Evolutionary conservation across 2,113 vertebrate species (phyloP), one percentile per base, ranked within the genome.

Genomic region (Seriola dumerili): DNA sequence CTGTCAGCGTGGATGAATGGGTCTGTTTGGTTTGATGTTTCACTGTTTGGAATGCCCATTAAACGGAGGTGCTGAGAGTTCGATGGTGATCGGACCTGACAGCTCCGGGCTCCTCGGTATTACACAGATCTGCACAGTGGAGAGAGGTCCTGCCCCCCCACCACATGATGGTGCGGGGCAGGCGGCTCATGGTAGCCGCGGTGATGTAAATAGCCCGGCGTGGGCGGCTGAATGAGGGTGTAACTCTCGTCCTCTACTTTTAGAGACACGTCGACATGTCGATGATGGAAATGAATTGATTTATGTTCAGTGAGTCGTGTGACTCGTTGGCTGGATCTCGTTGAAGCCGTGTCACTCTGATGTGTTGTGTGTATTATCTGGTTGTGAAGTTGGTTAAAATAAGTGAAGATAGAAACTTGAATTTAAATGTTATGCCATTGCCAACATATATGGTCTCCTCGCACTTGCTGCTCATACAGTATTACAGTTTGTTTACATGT

Each of bases 41-140:
- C 38, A 19, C 65, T 77, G 76, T 75, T 46, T n/a, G 66, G 72
- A 67, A n/a, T 11, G 52, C 19, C 80, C 16, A 44, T 81, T 87
- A 76, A 74, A n/a, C 13, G 12, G 68, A 70, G 74, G 68, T 46
- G 64, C 55, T 58, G 58, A 76, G 74, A 50, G n/a, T 25, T 54
- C 8, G 17, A 55, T 19, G 4, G 40, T 79, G 75, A 86, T 85
- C 34, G 4, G 48, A 64, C 13, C 10, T 62, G 92, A 90, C 86
- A 88, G 85, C 70, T 86, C 65, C 62, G 69, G 71, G 68, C 65
- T 85, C 58, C 23, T 59, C 34, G 0, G 65, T 38, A 32, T 74
- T 40, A n/a, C 74, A 85, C 74, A 85, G 40, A 32, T 29, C 29
- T 71, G n/a, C 46, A 54, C 73, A 61, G 61, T 68, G 54, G 59